Conservation (phyloP, 64 coral and sea anemone species). For the Porites australiensis region DNA sequence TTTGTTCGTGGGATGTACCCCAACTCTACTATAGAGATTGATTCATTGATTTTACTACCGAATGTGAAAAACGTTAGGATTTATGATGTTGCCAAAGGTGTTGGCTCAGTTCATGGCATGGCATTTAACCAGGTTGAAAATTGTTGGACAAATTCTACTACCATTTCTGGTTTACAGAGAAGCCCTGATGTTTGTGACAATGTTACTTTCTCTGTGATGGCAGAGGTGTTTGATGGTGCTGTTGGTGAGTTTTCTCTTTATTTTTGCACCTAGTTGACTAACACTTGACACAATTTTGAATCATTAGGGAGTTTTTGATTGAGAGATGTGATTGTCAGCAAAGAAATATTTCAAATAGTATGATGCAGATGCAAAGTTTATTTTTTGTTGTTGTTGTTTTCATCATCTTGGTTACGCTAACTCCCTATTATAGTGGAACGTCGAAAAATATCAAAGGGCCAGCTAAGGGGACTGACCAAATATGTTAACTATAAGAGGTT, state of each 20-base stretch:
- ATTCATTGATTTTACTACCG: conserved; percentile 85
- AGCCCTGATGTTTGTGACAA: conserved; percentile 71
- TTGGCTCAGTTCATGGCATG: conserved; percentile 53
- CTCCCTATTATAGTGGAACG: too few species aligned
- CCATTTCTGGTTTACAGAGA: conserved; percentile 18
- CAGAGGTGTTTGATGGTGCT: conserved; percentile 86
- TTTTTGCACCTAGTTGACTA: too few species aligned
- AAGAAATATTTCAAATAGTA: too few species aligned
- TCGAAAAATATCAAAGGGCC: too few species aligned
- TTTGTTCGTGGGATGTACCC: conserved; percentile 7
- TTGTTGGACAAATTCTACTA: conserved; percentile 71
- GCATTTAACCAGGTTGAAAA: conserved; percentile 13
- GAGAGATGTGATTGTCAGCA: too few species aligned
- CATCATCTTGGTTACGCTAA: not conserved
- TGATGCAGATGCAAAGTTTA: not conserved
- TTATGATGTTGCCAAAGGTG: conserved; percentile 46
- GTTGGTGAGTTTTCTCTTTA: conserved; percentile 69
- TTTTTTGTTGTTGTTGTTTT: not conserved
- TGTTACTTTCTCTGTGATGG: conserved; percentile 93
- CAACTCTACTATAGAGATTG: conserved; percentile 73
- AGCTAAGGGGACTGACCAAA: too few species aligned
- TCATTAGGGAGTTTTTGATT: too few species aligned
- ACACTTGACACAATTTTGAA: too few species aligned
- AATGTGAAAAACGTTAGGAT: conserved; percentile 44
- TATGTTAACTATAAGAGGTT: too few species aligned